Base-by-base conservation (phyloP, 37 sponge, comb jelly and placozoan species). In the Haliclona indistincta region DNA sequence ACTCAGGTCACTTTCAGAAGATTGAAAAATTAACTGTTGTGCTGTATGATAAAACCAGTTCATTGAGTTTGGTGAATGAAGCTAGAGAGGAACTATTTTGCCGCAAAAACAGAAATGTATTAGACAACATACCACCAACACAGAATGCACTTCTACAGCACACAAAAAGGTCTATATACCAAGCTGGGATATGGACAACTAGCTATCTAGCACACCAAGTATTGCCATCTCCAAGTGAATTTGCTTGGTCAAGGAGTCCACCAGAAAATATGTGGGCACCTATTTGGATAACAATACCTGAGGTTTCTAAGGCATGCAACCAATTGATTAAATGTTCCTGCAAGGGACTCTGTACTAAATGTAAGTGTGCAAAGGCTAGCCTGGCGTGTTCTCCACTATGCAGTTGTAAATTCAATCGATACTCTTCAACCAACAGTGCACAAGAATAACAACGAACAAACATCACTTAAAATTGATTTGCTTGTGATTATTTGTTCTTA, bases 321-420 rank as follows among this genome's bases (percentile, higher is more conserved):
- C 32, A 58, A 32, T 58, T 58, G 61, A 32, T 58, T 30, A 58
- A 58, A 32, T 58, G 61, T 32, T 58, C 32, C 61, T 58, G 61
- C 61, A 58, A 58, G 29, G 61, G 61, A 58, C 32, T 30, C 29
- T 58, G 61, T 32, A 30, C 29, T 30, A 58, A 58, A 28, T 58
- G 61, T 58, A 58, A 28, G 29, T 58, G 61, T 58, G 61, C 61
- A 13, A 58, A 58, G 29, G 25, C 61, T 58, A 58, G 29, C 61
- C 61, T 58, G 25, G 61, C 61, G 25, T 58, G 61, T 32, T 58
- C 61, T 32, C 61, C 61, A 58, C 61, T 58, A 30, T 58, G 61
- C 29, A 58, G 61, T 58, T 58, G 61, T 58, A 58, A 58, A 32
- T 58, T n/a, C n/a, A n/a, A n/a, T n/a, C n/a, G n/a, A n/a, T n/a